Conservation (phyloP, 2,113 vertebrate genomes). For the Australoheros scitulus region DNA sequence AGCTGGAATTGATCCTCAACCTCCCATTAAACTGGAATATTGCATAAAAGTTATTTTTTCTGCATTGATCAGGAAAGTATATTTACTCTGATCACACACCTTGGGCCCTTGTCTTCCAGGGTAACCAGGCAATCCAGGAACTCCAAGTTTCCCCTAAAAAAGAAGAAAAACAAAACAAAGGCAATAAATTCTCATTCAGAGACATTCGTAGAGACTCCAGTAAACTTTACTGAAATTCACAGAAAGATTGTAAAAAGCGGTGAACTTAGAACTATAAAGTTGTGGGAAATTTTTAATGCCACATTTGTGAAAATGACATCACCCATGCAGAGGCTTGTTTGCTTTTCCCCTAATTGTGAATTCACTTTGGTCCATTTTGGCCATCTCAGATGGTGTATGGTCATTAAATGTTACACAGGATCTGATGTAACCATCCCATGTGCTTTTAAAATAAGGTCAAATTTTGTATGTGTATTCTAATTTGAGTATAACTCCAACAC, state of each 20-base stretch:
- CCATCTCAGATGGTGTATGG: not conserved
- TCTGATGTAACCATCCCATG: conserved; percentile 12
- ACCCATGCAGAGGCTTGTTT: not conserved
- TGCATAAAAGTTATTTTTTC: not conserved
- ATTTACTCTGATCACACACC: conserved; percentile 70
- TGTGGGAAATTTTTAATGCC: conserved; percentile 15
- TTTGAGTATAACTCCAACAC: not conserved
- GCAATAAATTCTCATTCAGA: conserved; percentile 22
- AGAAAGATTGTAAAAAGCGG: conserved; percentile 12
- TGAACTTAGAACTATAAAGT: conserved; percentile 30
- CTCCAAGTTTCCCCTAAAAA: conserved; percentile 94
- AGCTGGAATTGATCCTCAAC: not conserved
- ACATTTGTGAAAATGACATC: conserved; percentile 40
- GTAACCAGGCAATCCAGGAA: conserved; percentile 95
- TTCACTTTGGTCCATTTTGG: conserved; percentile 5
- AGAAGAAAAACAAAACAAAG: conserved; percentile 23
- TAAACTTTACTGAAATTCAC: conserved; percentile 32
- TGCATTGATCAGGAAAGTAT: not conserved
- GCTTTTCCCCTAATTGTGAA: conserved; percentile 5
- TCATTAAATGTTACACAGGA: not conserved
- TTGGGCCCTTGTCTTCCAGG: conserved; percentile 97
- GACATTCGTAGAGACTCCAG: not conserved
- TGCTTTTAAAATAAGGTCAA: not conserved
- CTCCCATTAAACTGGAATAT: not conserved
- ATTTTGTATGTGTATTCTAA: not conserved